Evolutionary conservation across 2,797 vertebrate genomes (phyloP).

Genomic region (Decapterus maruadsi): DNA sequence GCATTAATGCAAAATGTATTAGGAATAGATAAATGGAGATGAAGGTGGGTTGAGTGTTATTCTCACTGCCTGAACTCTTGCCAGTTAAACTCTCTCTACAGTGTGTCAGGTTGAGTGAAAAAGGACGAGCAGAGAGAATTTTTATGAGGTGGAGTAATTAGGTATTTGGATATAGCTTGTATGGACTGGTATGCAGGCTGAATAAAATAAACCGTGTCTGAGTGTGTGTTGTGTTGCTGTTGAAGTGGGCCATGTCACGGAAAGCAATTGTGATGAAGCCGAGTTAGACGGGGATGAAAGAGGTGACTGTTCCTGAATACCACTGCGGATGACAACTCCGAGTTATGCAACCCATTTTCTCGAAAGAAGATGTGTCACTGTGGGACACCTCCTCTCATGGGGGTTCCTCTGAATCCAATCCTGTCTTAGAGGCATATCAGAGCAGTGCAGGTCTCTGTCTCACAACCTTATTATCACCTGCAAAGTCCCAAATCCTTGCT

Average conservation of each 20-base stretch:
- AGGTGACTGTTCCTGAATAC: conserved; percentile 29
- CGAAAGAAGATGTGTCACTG: conserved; percentile 25
- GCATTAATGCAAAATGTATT: conserved; percentile 77
- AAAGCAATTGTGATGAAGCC: conserved; percentile 41
- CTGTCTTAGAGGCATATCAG: conserved; percentile 42
- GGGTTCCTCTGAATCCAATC: conserved; percentile 39
- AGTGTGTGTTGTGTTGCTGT: conserved; percentile 30
- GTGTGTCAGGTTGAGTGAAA: conserved; percentile 60
- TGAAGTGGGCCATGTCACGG: conserved; percentile 15
- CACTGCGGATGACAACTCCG: conserved; percentile 31
- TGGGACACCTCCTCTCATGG: conserved; percentile 30
- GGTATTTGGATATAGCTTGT: conserved; percentile 49
- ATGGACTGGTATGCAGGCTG: conserved; percentile 29
- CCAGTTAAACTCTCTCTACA: conserved; percentile 58
- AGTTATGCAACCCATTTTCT: conserved; percentile 40
- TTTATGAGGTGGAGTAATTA: conserved; percentile 65
- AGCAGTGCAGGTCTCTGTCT: conserved; percentile 38
- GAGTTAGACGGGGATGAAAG: conserved; percentile 42
- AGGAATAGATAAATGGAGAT: conserved; percentile 70
- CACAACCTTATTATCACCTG: conserved; percentile 57
- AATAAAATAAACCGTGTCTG: conserved; percentile 37
- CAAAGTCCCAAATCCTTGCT: conserved; percentile 50
- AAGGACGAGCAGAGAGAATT: conserved; percentile 44
- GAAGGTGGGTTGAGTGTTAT: conserved; percentile 58
- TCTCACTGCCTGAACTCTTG: conserved; percentile 53